Evolutionary conservation across 1,140 invertebrate genomes (phyloP), one percentile per base, ranked within the genome.

Genomic region (Adelges cooleyi): DNA sequence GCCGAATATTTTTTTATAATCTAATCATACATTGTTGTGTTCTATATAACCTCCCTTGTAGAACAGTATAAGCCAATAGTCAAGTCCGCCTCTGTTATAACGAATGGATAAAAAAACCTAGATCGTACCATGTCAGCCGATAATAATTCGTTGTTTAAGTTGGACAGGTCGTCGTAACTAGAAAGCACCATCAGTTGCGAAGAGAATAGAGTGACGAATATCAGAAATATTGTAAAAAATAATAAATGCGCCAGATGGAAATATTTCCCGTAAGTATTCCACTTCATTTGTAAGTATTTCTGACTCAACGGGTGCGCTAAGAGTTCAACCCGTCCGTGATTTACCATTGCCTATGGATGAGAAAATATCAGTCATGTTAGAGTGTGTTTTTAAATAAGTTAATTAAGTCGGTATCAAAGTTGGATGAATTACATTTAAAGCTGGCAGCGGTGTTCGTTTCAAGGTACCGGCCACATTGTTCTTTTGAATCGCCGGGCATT

Each of bases 261-360:
- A 71, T 90, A 89, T 78, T 89, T 89, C 62, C 88, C 88, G 72
- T 90, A 90, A 0, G 86, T 85, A 72, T 89, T 86, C 88, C 88
- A 90, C 76, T 90, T 90, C 85, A 89, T 89, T 75, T 89, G 84
- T 27, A 90, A 74, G 73, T 89, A 90, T 75, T 89, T 90, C 72
- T 89, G 86, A 68, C 85, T 88, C 3, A 90, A 73, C 1, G 87
- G 86, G 77, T 90, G 88, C 33, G 86, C 86, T 36, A 90, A 73
- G 10, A 90, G 74, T 72, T 90, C 87, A 2, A 90, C 86, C 67
- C 87, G 76, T 13, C 86, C 85, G 72, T 89, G 84, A 11, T 79
- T 78, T 1, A 90, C 87, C 88, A 90, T 90, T 29, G 86, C 86
- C 86, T 89, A 71, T 8, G 44, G n/a, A 8, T 22, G 6, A n/a